phyloP scores from a whole-genome alignment of 2,797 vertebrate species.

The Cuculus canorus region DNA sequence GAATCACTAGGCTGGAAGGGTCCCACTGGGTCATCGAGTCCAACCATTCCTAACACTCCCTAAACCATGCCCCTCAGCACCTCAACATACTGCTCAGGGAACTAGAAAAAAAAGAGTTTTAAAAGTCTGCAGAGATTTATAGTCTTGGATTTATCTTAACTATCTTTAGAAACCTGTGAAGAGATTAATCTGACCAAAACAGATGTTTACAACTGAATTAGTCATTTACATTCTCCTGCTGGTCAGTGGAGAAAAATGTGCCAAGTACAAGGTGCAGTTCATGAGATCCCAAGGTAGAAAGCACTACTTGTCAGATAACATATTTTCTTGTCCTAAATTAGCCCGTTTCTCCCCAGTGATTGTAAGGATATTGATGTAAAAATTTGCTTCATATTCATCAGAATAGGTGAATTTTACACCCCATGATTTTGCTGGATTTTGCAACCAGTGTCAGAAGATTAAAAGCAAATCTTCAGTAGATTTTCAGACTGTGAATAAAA shows the following conservation, averaged over 20 bases:
- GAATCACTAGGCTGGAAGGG: too few species aligned
- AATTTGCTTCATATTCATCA: not conserved
- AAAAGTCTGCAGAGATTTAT: not conserved
- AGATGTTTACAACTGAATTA: not conserved
- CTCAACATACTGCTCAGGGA: not conserved
- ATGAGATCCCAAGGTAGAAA: not conserved
- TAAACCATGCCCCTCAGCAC: too few species aligned
- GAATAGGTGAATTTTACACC: not conserved
- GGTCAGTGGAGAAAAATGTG: not conserved
- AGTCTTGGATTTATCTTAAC: not conserved
- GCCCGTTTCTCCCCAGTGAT: not conserved
- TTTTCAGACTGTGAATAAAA: slow-evolving; percentile 7
- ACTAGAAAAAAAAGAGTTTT: not conserved
- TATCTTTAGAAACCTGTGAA: not conserved
- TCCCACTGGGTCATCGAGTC: too few species aligned
- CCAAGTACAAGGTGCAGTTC: not conserved
- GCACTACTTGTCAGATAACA: not conserved
- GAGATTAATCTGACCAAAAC: not conserved
- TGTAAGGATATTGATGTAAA: not conserved
- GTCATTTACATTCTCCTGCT: not conserved
- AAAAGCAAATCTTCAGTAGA: not conserved
- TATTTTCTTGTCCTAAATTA: not conserved
- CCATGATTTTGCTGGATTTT: not conserved
- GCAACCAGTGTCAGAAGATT: not conserved
- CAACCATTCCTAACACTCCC: too few species aligned